Evolutionary conservation across 2,113 vertebrate species (phyloP).

Genomic region (Pipa parva): DNA sequence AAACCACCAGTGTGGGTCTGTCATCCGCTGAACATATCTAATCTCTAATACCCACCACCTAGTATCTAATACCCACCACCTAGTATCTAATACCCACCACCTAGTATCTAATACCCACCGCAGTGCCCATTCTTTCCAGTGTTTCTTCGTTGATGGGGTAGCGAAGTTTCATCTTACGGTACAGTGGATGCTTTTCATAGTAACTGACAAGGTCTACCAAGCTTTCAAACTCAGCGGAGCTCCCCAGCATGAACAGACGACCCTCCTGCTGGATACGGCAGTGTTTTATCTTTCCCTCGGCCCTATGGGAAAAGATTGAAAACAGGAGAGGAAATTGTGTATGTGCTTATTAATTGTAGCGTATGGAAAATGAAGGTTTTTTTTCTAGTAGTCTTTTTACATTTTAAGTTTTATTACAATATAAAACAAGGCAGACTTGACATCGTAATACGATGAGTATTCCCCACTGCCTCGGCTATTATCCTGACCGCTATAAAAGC

Average conservation of each 20-base stretch:
- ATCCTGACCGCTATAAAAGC: too few species aligned
- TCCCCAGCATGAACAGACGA: conserved; percentile 80
- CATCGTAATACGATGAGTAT: too few species aligned
- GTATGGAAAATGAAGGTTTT: too few species aligned
- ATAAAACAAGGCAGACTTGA: too few species aligned
- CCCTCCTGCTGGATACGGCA: conserved; percentile 82
- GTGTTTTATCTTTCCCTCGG: conserved; percentile 84
- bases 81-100: conserved; percentile 56
- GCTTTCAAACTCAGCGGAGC: conserved; percentile 79
- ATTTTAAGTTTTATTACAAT: too few species aligned
- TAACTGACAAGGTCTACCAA: conserved; percentile 79
- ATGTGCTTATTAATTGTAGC: too few species aligned
- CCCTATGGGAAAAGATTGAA: conserved; percentile 59
- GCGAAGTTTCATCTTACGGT: conserved; percentile 82
- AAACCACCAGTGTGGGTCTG: too few species aligned
- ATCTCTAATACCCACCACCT: too few species aligned
- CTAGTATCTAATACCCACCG: conserved; percentile 60
- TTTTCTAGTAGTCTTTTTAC: too few species aligned
- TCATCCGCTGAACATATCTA: neutral
- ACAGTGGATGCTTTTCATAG: conserved; percentile 79
- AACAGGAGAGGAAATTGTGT: too few species aligned
- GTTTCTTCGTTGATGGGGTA: conserved; percentile 85
- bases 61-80: too few species aligned
- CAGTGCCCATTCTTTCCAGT: conserved; percentile 80
- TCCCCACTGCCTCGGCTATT: too few species aligned